These are phyloP conservation scores for Rosalia funebris DNA, from an alignment of 2,888 invertebrate species.

Conservation along the genomic window DNA sequence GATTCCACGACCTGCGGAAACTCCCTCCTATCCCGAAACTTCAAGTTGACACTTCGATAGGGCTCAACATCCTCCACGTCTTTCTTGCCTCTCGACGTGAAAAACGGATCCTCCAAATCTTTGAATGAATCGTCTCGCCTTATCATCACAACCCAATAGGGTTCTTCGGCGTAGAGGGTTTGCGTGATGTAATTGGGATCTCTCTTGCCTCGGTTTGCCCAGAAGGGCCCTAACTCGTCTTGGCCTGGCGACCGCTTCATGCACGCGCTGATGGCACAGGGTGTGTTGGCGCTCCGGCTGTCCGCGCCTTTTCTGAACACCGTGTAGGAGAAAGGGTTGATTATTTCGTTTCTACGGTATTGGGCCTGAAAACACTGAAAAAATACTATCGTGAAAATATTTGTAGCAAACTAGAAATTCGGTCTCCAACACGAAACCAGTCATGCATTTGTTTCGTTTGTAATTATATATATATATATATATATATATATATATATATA, in stretches of 20 bases:
- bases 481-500: too few species aligned
- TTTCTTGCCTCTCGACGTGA: slow-evolving; percentile 60
- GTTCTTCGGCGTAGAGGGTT: slow-evolving; percentile 67
- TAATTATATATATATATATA: too few species aligned
- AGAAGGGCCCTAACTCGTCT: slow-evolving; percentile 62
- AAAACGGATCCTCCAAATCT: slow-evolving; percentile 53
- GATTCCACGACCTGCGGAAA: slow-evolving; percentile 64
- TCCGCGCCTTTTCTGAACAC: too few species aligned
- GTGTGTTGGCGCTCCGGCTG: slow-evolving; percentile 39
- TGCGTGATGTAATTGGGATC: slow-evolving; percentile 57
- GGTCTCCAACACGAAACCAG: too few species aligned
- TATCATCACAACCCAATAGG: slow-evolving; percentile 67
- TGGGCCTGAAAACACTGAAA: slow-evolving; percentile 51
- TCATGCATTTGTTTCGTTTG: too few species aligned
- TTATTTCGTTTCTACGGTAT: slow-evolving; percentile 47
- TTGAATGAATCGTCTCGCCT: slow-evolving; percentile 53
- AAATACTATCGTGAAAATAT: too few species aligned
- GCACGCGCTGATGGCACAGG: slow-evolving; percentile 41
- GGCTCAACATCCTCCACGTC: slow-evolving; percentile 53
- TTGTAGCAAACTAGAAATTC: too few species aligned
- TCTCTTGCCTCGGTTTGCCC: slow-evolving; percentile 66
- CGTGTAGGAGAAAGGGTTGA: slow-evolving; percentile 27
- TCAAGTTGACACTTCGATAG: slow-evolving; percentile 24
- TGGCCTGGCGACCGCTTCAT: slow-evolving; percentile 48
- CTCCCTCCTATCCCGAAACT: slow-evolving; percentile 58